Evolutionary conservation across 2,113 vertebrate species (phyloP), one percentile per base, ranked within the genome.

Genomic region (Macquaria ambigua): DNA sequence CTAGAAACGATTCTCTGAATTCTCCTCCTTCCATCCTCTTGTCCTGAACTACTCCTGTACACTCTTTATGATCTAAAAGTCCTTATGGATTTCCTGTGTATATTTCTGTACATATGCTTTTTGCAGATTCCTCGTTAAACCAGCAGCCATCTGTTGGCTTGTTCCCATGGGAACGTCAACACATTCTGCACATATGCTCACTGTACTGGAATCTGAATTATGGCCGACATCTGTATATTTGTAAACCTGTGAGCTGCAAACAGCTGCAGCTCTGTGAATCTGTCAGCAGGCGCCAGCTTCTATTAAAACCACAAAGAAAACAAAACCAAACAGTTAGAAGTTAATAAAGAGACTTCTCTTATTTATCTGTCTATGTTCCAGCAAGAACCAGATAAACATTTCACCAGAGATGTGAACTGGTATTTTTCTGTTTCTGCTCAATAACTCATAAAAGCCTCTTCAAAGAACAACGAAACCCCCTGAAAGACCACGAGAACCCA

Each of bases 151-250:
- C 77, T 79, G 66, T 70, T 41, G 34, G 41, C 53, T 12, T 1
- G 77, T 59, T 70, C 77, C 25, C 55, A 31, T 69, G 66, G 77
- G 64, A 79, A 70, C 16, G 52, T 68, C 74, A 39, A 64, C 56
- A 64, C 46, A 12, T 25, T 25, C 64, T 16, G 77, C 53, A 69
- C 77, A 69, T 56, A 43, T 31, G 76, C 63, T 78, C 52, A 16
- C 10, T 16, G 64, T 46, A 15, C 18, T 21, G 39, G 76, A 79
- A 69, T 61, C 66, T 70, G 66, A 69, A 61, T 58, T 46, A 31
- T 31, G 23, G 76, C 39, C 37, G 53, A 59, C 76, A 79, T 79
- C 64, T 79, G 64, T 48, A 59, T 39, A 2, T 69, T 18, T 69
- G 64, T 79, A 48, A 59, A 78, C 34, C 74, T 52, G 73, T 15